phyloP scores from a whole-genome alignment of 2,113 vertebrate genomes.

The Myocastor coypus region DNA sequence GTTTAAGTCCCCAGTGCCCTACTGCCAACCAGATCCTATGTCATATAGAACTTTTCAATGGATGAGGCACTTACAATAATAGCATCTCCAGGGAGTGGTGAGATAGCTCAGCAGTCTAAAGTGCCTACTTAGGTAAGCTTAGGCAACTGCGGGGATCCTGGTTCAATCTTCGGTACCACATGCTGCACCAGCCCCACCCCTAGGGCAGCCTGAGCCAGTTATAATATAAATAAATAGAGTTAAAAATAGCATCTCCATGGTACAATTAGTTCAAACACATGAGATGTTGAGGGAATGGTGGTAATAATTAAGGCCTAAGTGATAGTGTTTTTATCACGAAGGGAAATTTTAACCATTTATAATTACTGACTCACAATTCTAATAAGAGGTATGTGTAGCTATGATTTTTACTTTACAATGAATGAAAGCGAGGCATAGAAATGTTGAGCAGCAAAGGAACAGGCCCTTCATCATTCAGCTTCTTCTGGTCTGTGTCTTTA shows the following conservation, averaged over 20 bases:
- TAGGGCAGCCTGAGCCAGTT: too few species aligned
- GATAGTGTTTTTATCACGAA: background rate
- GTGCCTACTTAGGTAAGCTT: too few species aligned
- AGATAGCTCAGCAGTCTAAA: too few species aligned
- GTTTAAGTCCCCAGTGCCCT: background rate
- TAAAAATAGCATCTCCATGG: background rate
- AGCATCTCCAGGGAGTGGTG: background rate
- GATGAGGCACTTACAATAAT: background rate
- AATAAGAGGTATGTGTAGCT: background rate
- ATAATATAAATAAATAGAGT: too few species aligned
- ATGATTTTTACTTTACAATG: background rate
- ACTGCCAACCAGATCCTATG: background rate
- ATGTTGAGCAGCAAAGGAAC: background rate
- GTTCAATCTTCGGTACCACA: too few species aligned
- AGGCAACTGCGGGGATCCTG: too few species aligned
- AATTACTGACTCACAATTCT: constrained; percentile 17
- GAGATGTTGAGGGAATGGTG: background rate
- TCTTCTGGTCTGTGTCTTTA: background rate
- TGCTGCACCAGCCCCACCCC: too few species aligned
- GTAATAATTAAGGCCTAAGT: background rate
- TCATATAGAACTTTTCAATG: background rate
- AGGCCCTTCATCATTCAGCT: background rate
- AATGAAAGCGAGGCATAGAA: background rate
- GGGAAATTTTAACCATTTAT: background rate
- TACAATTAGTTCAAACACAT: background rate